Percentiles rank a stretch among this genome's conserved stretches.
phyloP scores from a whole-genome alignment of 2,888 invertebrate genomes.

The Drepanosiphum platanoidis region DNA sequence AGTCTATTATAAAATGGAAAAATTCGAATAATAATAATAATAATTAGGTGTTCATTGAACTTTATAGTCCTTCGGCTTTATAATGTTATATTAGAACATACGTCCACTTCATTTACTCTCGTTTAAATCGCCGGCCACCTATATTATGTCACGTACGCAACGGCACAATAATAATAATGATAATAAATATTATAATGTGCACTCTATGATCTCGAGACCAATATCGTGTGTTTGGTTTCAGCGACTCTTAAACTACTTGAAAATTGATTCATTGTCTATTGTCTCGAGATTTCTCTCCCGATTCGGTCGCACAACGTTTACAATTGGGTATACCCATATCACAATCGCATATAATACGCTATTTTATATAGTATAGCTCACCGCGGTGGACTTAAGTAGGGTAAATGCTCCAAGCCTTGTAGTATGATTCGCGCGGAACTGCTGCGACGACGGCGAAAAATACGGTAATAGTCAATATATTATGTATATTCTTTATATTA shows the following conservation, averaged over 20 bases:
- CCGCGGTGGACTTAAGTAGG: conserved; percentile 10
- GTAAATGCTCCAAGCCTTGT: conserved; percentile 23
- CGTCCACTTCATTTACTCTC: conserved; percentile 53
- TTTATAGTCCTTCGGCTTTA: conserved; percentile 3
- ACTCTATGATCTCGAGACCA: conserved; percentile 9
- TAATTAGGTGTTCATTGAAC: conserved; percentile 56
- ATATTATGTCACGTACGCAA: conserved; percentile 46
- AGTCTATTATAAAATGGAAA: conserved; percentile 2
- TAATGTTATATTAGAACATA: no score
- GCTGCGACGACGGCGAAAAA: background rate
- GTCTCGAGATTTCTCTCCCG: conserved; percentile 57
- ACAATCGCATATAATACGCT: conserved; percentile 19
- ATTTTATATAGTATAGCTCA: no score
- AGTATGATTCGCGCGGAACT: background rate
- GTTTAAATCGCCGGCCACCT: conserved; percentile 49
- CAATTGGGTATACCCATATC: conserved; percentile 36
- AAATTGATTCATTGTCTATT: conserved; percentile 60
- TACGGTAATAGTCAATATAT: conserved; percentile 3
- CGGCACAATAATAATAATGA: background rate
- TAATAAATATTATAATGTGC: conserved; percentile 4
- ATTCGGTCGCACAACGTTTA: conserved; percentile 50
- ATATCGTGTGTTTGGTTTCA: conserved; percentile 5
- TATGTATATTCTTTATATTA: no score
- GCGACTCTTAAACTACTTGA: conserved; percentile 17
- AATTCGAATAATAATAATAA: conserved; percentile 52